Evolutionary conservation across 2,888 invertebrate genomes (phyloP).

Genomic region (Chloromyia formosa): DNA sequence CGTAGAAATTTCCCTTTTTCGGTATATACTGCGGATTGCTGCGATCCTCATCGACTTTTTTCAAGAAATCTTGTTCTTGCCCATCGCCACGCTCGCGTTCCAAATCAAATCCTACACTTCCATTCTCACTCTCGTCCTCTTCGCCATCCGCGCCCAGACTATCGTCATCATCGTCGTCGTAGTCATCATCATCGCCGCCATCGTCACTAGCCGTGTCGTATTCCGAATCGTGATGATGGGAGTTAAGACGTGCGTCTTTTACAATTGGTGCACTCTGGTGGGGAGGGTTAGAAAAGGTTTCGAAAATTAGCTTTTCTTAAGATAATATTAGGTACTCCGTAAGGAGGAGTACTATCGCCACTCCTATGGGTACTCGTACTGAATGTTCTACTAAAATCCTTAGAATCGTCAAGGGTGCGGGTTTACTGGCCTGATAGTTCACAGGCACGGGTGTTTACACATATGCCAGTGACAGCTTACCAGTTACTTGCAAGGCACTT

Average conservation of each 20-base stretch:
- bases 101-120: slow-evolving; percentile 48
- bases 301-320: too few relatives aligned
- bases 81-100: slow-evolving; percentile 78
- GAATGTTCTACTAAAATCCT: too few relatives aligned
- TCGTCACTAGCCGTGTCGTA: slow-evolving; percentile 65
- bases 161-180: slow-evolving; percentile 58
- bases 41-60: slow-evolving; percentile 90
- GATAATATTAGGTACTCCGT: background rate
- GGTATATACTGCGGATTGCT: slow-evolving; percentile 98
- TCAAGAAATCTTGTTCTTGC: slow-evolving; percentile 71
- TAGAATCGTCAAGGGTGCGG: too few relatives aligned
- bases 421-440: too few relatives aligned
- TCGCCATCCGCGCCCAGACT: slow-evolving; percentile 56
- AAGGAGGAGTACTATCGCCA: background rate
- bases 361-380: too few relatives aligned
- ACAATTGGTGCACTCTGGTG: slow-evolving; percentile 14
- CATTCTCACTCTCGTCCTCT: slow-evolving; percentile 54
- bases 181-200: slow-evolving; percentile 58
- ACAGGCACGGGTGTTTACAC: too few relatives aligned
- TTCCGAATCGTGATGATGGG: slow-evolving; percentile 64
- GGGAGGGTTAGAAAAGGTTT: background rate
- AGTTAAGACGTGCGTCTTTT: slow-evolving; percentile 52
- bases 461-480: too few relatives aligned
- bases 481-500: too few relatives aligned
- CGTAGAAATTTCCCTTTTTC: slow-evolving; percentile 94